Conservation (phyloP, 2,888 invertebrate genomes). For the Iselma pallidipennis region DNA sequence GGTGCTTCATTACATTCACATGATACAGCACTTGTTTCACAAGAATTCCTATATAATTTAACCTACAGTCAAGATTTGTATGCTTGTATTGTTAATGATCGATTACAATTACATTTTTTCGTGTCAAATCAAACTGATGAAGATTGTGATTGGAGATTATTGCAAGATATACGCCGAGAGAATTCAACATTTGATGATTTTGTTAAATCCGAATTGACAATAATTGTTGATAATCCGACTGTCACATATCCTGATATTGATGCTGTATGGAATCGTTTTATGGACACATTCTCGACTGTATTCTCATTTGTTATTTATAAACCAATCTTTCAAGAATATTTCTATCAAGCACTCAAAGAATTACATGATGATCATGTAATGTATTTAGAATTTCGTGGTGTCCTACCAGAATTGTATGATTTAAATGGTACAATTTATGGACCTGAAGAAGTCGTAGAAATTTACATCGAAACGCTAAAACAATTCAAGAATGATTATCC, state of each 20-base stretch:
- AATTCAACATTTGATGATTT: constrained; percentile 57
- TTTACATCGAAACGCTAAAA: constrained; percentile 57
- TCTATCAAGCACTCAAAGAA: constrained; percentile 61
- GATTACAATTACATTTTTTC: constrained; percentile 2
- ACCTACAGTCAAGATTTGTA: constrained; percentile 67
- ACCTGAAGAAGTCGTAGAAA: constrained; percentile 55
- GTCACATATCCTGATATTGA: constrained; percentile 44
- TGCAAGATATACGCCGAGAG: constrained; percentile 8
- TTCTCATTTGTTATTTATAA: constrained; percentile 56
- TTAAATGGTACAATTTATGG: constrained; percentile 59
- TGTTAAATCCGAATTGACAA: constrained; percentile 60
- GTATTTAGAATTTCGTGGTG: constrained; percentile 64
- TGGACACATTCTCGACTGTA: constrained; percentile 56
- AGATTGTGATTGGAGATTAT: constrained; percentile 13
- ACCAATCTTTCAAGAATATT: constrained; percentile 62
- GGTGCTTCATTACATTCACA: constrained; percentile 72
- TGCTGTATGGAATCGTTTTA: constrained; percentile 61
- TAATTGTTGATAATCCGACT: constrained; percentile 53
- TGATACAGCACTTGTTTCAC: constrained; percentile 65
- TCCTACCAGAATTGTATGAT: constrained; percentile 60
- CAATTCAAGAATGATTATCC: constrained; percentile 61
- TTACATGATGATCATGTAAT: constrained; percentile 66
- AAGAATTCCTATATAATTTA: constrained; percentile 64
- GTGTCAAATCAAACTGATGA: neutral
- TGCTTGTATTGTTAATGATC: constrained; percentile 30